Base-by-base conservation (phyloP, 1,140 invertebrate species). In the Anthonomus grandis region DNA sequence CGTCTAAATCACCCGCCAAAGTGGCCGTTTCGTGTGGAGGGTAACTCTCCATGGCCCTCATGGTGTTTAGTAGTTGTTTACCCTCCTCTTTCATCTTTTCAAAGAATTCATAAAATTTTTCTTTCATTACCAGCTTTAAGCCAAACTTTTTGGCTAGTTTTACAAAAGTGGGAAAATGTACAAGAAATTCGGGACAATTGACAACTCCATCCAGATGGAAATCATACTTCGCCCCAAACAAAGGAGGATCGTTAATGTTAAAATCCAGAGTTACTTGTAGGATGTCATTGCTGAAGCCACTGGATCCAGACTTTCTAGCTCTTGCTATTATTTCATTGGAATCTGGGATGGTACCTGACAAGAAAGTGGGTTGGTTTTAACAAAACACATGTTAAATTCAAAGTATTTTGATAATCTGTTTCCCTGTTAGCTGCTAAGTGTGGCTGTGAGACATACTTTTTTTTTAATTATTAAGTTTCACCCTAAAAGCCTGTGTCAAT, bases 161-260 rank as follows among this genome's bases (percentile, higher is more conserved):
- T 59, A 85, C 76, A 50, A 99, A 79, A 4, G 86, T 79, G 19
- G 92, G 89, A 74, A 98, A 91, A 76, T 98, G 86, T 12, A 98
- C 95, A 22, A 99, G 78, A 79, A 98, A 99, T 74, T 99, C 97
- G 19, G 97, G 97, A 78, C 97, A 99, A 73, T 99, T 86, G 0
- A 99, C 96, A 12, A 96, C 93, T 36, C 90, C 94, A 70, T 98
- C 93, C 45, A 99, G 75, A 70, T 93, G 84, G 73, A 99, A 99
- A 74, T 95, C 85, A 78, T 99, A 98, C 74, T 95, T 93, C 24
- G 90, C 93, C 36, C 97, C 97, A 81, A 99, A 99, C 10, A 98
- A 72, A 4, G 92, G 90, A 63, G 85, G 82, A 9, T 83, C 81
- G 36, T 84, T 78, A 21, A 80, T 77, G 64, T 90, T 83, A 70